phyloP scores from a whole-genome alignment of 92 coral and sea anemone genomes.

The Palythoa heliodiscus region DNA sequence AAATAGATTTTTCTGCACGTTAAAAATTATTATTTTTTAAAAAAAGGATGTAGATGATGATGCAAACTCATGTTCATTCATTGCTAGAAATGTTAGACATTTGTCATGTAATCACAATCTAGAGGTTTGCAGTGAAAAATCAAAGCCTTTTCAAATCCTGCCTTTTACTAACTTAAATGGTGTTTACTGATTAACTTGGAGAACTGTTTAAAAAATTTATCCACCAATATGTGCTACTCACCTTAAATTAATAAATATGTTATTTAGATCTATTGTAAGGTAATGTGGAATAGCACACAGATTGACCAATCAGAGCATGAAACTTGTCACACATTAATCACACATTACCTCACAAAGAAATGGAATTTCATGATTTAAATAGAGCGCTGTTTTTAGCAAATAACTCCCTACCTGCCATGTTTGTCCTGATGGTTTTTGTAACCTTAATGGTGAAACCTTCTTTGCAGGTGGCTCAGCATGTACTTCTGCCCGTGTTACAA shows the following conservation, averaged over 20 bases:
- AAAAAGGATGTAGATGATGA: background rate
- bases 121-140: background rate
- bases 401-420: constrained; percentile 17
- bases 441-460: background rate
- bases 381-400: background rate
- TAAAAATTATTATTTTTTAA: constrained; percentile 1
- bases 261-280: background rate
- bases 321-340: background rate
- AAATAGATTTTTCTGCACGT: constrained; percentile 10
- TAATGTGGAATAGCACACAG: background rate
- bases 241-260: background rate
- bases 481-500: background rate
- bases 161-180: background rate
- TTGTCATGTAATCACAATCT: background rate
- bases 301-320: background rate
- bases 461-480: constrained; percentile 10
- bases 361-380: background rate
- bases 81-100: background rate
- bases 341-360: background rate
- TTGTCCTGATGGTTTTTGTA: background rate
- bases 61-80: background rate
- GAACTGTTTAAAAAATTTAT: background rate
- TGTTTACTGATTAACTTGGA: background rate
- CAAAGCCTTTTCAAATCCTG: background rate
- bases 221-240: background rate